phyloP scores from a whole-genome alignment of 1,140 invertebrate species.

The Drosophila subpulchrella region DNA sequence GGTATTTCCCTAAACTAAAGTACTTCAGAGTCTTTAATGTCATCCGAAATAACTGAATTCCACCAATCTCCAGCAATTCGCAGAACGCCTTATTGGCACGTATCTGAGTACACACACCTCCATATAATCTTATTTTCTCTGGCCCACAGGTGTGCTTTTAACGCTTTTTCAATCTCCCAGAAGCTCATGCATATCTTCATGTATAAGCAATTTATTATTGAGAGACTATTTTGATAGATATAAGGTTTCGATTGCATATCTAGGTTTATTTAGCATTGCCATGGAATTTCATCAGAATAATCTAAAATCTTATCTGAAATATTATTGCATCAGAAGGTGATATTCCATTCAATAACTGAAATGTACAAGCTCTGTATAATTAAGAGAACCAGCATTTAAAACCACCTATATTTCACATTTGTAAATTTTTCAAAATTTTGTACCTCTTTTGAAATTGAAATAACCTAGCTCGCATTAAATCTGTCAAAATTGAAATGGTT shows the following conservation, averaged over 20 bases:
- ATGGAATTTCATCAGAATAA: not conserved
- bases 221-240: not conserved
- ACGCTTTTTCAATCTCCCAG: conserved; percentile 10
- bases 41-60: not conserved
- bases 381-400: too few relatives aligned
- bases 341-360: too few relatives aligned
- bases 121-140: conserved; percentile 3
- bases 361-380: too few relatives aligned
- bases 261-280: not conserved
- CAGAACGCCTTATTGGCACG: conserved; percentile 8
- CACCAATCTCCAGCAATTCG: conserved; percentile 1
- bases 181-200: conserved; percentile 23
- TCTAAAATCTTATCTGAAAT: too few relatives aligned
- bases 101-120: conserved; percentile 2
- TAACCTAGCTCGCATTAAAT: too few relatives aligned
- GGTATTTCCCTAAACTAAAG: not conserved
- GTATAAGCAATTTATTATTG: conserved; percentile 3
- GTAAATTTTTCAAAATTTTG: too few relatives aligned
- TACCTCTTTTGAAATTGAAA: too few relatives aligned
- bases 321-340: too few relatives aligned
- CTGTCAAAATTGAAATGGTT: too few relatives aligned
- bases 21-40: not conserved
- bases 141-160: conserved; percentile 36
- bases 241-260: not conserved
- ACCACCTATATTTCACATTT: too few relatives aligned